Evolutionary conservation across 35 echinoderm and acorn worm genomes (phyloP).

Genomic region (Nesometra sesokonis): DNA sequence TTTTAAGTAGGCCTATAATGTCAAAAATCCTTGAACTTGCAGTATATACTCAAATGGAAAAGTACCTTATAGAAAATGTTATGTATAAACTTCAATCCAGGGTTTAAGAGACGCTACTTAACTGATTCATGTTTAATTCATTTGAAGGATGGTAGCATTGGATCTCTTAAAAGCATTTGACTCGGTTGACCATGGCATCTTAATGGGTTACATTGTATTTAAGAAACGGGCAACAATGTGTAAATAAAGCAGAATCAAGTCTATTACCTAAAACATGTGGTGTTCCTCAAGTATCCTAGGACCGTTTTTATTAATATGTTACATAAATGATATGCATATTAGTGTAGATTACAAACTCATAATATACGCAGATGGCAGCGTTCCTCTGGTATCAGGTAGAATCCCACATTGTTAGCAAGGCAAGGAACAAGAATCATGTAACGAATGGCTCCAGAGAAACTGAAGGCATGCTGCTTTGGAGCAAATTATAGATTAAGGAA

Average conservation of each 20-base stretch:
- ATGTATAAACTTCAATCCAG: slow-evolving; percentile 5
- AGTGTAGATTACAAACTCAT: slow-evolving; percentile 20
- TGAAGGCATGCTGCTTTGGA: slow-evolving; percentile 10
- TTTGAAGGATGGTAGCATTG: slow-evolving; percentile 6
- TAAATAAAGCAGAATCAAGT: slow-evolving; percentile 14
- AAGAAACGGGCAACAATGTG: not conserved
- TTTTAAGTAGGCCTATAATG: not conserved
- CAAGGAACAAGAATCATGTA: slow-evolving; percentile 3
- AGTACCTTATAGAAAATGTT: slow-evolving; percentile 13
- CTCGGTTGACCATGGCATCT: slow-evolving; percentile 15
- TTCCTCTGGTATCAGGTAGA: slow-evolving; percentile 5
- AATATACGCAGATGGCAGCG: slow-evolving; percentile 15
- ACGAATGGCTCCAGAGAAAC: slow-evolving; percentile 9
- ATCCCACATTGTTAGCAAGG: not conserved
- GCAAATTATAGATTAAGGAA: not conserved
- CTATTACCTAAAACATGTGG: slow-evolving; percentile 2
- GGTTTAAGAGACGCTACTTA: not conserved
- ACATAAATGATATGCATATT: slow-evolving; percentile 17
- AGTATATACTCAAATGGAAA: slow-evolving; percentile 7
- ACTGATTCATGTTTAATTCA: slow-evolving; percentile 20
- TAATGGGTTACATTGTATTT: slow-evolving; percentile 19
- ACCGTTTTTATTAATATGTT: slow-evolving; percentile 14
- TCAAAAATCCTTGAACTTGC: slow-evolving; percentile 20
- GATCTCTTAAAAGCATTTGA: slow-evolving; percentile 24
- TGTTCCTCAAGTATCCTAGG: slow-evolving; percentile 17